These are phyloP conservation scores for Calameuta filiformis DNA, from an alignment of 2,888 invertebrate species.

Conservation along the genomic window DNA sequence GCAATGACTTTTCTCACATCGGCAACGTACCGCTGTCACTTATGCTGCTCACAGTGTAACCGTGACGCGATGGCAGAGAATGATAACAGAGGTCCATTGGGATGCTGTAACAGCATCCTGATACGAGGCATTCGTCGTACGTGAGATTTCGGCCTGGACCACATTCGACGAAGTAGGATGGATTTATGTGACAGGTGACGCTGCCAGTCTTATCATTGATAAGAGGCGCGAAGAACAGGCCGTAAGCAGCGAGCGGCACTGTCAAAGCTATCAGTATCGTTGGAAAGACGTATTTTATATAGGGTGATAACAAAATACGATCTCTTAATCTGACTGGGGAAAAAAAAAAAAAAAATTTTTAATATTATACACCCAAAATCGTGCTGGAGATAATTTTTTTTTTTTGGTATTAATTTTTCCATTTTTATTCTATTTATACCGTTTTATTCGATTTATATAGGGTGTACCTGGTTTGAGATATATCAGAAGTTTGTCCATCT, in stretches of 20 bases:
- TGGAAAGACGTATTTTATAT: conserved; percentile 35
- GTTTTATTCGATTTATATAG: not conserved
- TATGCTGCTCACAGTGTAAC: conserved; percentile 62
- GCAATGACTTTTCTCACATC: no score
- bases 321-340: conserved; percentile 26
- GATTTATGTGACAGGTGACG: conserved; percentile 35
- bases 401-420: not conserved
- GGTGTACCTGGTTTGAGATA: not conserved
- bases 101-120: conserved; percentile 69
- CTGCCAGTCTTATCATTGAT: not conserved
- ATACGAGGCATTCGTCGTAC: conserved; percentile 61
- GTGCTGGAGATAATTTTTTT: not conserved
- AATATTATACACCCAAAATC: no score
- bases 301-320: conserved; percentile 32
- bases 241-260: conserved; percentile 29
- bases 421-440: not conserved
- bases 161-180: conserved; percentile 39
- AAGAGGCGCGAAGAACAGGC: conserved; percentile 25
- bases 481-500: conserved; percentile 1
- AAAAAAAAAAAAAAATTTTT: not conserved
- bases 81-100: conserved; percentile 68
- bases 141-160: conserved; percentile 50
- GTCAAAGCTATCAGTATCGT: conserved; percentile 27
- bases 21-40: not conserved
- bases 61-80: conserved; percentile 68